Conservation (phyloP, 2,113 vertebrate genomes). For the Nannobrachium achirus region DNA sequence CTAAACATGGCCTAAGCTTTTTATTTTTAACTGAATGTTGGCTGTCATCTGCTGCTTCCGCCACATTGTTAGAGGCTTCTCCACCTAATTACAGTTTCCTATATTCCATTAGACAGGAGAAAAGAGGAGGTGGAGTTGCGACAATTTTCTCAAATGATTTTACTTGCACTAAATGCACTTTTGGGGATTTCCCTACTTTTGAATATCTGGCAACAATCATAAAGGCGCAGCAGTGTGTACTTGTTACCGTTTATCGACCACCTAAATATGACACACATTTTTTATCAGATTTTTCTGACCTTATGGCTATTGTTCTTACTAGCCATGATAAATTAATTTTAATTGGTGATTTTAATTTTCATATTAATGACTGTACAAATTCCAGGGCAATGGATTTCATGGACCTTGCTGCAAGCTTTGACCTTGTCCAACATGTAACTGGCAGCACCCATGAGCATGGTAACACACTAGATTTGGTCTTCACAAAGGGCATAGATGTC, state of each 20-base stretch:
- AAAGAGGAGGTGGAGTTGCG: background rate
- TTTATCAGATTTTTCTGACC: no score
- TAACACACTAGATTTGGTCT: background rate
- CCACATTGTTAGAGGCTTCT: background rate
- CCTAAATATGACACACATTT: no score
- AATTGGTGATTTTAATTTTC: background rate
- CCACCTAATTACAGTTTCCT: background rate
- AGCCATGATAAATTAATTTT: background rate
- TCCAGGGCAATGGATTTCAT: background rate
- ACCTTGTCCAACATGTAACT: background rate
- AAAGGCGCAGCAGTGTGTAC: background rate
- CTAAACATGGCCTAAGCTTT: background rate
- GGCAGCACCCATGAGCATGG: background rate
- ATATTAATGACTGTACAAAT: background rate
- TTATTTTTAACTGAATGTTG: conserved; percentile 1
- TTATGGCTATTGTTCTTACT: no score
- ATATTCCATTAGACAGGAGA: background rate
- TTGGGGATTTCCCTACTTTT: background rate
- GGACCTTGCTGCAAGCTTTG: background rate
- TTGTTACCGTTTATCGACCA: background rate
- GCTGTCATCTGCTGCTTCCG: background rate
- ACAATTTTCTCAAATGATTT: background rate
- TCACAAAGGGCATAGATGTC: background rate
- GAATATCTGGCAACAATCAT: background rate
- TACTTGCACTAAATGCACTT: background rate